These are phyloP conservation scores for Xestobium rufovillosum DNA, from an alignment of 2,888 invertebrate genomes.

Conservation along the genomic window DNA sequence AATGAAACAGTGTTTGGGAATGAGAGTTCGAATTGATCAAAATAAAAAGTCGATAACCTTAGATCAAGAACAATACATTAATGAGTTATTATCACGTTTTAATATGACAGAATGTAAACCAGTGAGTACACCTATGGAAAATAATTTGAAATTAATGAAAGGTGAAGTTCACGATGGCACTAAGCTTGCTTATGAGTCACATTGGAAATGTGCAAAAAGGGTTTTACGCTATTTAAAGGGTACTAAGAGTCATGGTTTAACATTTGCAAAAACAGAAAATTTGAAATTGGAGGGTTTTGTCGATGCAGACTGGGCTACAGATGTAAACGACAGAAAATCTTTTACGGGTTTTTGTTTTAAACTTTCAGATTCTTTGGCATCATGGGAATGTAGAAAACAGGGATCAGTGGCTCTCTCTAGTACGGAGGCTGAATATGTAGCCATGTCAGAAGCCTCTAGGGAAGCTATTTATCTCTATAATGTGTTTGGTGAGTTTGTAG, in stretches of 20 bases:
- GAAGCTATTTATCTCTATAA: constrained; percentile 8
- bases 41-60: too few relatives aligned
- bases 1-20: too few relatives aligned
- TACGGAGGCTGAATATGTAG: constrained; percentile 16
- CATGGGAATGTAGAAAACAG: constrained; percentile 18
- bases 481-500: too few relatives aligned
- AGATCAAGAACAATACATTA: too few relatives aligned
- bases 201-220: constrained; percentile 19
- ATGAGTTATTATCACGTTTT: too few relatives aligned
- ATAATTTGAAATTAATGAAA: constrained; percentile 10
- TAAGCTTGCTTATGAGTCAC: constrained; percentile 14
- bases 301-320: constrained; percentile 18
- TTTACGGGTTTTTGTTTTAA: constrained; percentile 17
- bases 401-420: constrained; percentile 12
- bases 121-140: constrained; percentile 22
- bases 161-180: constrained; percentile 11
- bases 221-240: constrained; percentile 17
- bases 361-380: constrained; percentile 10
- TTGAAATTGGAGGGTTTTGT: constrained; percentile 13
- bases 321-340: constrained; percentile 15
- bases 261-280: too few relatives aligned
- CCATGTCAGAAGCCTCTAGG: constrained; percentile 12
- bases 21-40: too few relatives aligned
- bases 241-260: too few relatives aligned
- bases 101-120: constrained; percentile 21